Conservation (phyloP, 2,888 invertebrate species). For the Tenodera sinensis region DNA sequence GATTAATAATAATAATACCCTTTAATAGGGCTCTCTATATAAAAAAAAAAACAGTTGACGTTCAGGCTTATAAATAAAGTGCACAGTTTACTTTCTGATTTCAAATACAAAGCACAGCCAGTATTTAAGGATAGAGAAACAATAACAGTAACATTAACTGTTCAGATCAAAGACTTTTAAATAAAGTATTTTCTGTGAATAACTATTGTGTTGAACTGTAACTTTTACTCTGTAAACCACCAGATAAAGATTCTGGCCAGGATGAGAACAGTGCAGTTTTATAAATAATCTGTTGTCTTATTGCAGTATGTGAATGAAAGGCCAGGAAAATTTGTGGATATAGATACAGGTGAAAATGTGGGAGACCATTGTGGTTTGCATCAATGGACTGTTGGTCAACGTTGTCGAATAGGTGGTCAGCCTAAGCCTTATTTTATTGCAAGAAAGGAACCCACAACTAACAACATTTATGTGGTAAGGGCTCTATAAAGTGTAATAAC, state of each 20-base stretch:
- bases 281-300: conserved; percentile 28
- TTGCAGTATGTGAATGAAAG: conserved; percentile 75
- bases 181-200: neutral
- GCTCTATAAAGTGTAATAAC: neutral
- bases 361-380: conserved; percentile 85
- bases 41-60: too few relatives aligned
- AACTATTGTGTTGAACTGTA: neutral
- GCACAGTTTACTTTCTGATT: too few relatives aligned
- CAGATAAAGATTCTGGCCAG: neutral
- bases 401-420: conserved; percentile 62
- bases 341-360: conserved; percentile 70
- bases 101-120: too few relatives aligned
- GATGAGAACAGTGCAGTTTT: too few relatives aligned
- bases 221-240: conserved; percentile 1
- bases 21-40: too few relatives aligned
- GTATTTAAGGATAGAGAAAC: too few relatives aligned
- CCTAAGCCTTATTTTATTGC: conserved; percentile 70
- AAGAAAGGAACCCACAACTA: conserved; percentile 63
- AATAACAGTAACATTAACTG: neutral
- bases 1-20: too few relatives aligned
- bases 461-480: conserved; percentile 74
- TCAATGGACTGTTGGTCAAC: conserved; percentile 91
- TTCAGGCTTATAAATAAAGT: too few relatives aligned
- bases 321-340: conserved; percentile 76
- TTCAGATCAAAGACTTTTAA: neutral